These are phyloP conservation scores for Lasioglossum vierecki DNA, from an alignment of 2,888 invertebrate species.

Conservation along the genomic window DNA sequence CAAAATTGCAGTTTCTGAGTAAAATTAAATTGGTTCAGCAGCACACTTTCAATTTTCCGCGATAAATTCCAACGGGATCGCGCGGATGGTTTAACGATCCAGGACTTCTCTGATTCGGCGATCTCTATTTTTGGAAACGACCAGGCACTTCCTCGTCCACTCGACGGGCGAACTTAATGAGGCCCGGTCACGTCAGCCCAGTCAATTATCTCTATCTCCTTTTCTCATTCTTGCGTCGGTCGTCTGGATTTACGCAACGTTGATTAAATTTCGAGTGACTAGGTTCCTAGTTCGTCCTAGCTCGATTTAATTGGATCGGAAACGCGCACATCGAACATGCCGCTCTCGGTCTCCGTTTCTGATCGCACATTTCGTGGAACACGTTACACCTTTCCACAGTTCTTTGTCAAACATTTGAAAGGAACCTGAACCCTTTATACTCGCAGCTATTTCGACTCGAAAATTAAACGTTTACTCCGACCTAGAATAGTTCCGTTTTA, in stretches of 20 bases:
- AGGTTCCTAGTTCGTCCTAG: background rate
- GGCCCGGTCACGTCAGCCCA: conserved; percentile 40
- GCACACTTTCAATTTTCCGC: background rate
- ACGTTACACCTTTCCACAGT: background rate
- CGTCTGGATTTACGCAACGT: background rate
- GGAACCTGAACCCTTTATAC: no score
- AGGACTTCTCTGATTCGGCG: conserved; percentile 52
- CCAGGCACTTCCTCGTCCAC: conserved; percentile 33
- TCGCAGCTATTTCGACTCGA: no score
- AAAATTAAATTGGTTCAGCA: background rate
- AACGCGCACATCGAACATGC: background rate
- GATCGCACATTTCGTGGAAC: background rate
- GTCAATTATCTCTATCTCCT: background rate
- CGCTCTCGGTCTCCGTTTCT: background rate
- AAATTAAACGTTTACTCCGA: no score
- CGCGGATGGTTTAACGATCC: conserved; percentile 41
- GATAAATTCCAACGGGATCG: conserved; percentile 10
- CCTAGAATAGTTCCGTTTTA: no score
- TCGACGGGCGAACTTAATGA: conserved; percentile 36
- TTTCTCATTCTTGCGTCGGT: background rate
- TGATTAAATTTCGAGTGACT: background rate
- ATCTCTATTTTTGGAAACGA: conserved; percentile 60
- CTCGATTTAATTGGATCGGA: conserved; percentile 2
- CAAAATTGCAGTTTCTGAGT: no score
- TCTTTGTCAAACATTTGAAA: background rate